Conservation (phyloP, 2,888 invertebrate genomes). For the Poecilobothrus nobilitatus region DNA sequence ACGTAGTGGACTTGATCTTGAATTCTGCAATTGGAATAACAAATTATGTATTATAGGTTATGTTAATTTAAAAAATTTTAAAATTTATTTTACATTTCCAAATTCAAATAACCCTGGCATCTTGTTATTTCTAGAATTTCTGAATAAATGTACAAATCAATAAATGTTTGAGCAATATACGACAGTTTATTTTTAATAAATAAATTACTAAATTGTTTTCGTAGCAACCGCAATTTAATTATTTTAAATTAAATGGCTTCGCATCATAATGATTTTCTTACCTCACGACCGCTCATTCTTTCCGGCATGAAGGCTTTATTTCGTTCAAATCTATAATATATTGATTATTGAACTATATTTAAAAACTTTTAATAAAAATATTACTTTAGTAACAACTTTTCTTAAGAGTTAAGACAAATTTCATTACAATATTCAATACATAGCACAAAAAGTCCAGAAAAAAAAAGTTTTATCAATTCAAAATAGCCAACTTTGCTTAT, state of each 20-base stretch:
- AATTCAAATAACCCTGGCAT: background rate
- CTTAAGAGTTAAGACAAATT: background rate
- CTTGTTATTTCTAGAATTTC: background rate
- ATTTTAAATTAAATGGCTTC: background rate
- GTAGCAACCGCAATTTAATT: background rate
- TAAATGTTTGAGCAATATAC: background rate
- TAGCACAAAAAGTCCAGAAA: background rate
- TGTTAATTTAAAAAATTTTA: background rate
- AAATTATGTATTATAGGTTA: background rate
- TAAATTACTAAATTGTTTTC: background rate
- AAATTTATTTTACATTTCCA: background rate
- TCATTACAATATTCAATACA: background rate
- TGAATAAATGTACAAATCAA: background rate
- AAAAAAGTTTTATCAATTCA: background rate
- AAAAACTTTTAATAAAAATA: background rate
- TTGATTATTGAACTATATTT: background rate
- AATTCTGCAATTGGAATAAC: background rate
- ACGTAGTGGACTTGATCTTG: background rate
- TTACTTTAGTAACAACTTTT: background rate
- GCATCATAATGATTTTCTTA: constrained; percentile 16
- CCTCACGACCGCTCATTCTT: constrained; percentile 36
- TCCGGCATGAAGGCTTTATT: constrained; percentile 15
- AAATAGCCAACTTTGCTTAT: background rate
- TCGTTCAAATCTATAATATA: background rate
- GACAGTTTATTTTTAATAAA: background rate